phyloP scores from a whole-genome alignment of 2,888 invertebrate species.

The Andricus curvator region DNA sequence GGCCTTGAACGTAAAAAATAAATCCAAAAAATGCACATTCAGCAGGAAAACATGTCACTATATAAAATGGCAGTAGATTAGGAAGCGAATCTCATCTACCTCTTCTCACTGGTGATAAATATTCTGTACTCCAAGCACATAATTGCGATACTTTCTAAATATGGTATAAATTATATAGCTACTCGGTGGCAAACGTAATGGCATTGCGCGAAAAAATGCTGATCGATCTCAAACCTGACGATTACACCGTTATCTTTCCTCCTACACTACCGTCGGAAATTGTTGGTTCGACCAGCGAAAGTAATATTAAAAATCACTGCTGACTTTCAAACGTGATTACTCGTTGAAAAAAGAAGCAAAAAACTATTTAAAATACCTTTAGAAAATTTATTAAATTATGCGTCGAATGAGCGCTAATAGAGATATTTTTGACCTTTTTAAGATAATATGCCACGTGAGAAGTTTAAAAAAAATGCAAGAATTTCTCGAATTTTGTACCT shows the following conservation, averaged over 20 bases:
- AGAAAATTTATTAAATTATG: too few relatives aligned
- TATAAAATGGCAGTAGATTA: constrained; percentile 13
- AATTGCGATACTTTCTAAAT: not conserved
- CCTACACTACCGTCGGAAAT: not conserved
- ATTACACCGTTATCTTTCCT: not conserved
- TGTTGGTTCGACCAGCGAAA: too few relatives aligned
- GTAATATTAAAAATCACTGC: too few relatives aligned
- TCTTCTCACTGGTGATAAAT: not conserved
- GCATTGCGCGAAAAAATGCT: constrained; percentile 55
- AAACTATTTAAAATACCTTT: too few relatives aligned
- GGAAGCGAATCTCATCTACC: not conserved
- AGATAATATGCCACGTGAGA: too few relatives aligned
- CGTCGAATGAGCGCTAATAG: too few relatives aligned
- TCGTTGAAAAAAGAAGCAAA: too few relatives aligned
- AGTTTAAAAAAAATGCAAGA: too few relatives aligned
- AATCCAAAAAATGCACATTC: not conserved
- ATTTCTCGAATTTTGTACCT: too few relatives aligned
- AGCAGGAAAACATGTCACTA: not conserved
- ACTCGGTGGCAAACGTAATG: constrained; percentile 59
- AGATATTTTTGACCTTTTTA: too few relatives aligned
- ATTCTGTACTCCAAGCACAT: not conserved
- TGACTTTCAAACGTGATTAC: too few relatives aligned
- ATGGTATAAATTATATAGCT: constrained; percentile 34
- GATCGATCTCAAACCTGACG: not conserved
- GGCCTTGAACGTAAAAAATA: not conserved